A percentile compares a stretch with the other conserved stretches of the same genome.
Evolutionary conservation across 2,797 vertebrate genomes (phyloP).

Genomic region (Leptodactylus fallax): DNA sequence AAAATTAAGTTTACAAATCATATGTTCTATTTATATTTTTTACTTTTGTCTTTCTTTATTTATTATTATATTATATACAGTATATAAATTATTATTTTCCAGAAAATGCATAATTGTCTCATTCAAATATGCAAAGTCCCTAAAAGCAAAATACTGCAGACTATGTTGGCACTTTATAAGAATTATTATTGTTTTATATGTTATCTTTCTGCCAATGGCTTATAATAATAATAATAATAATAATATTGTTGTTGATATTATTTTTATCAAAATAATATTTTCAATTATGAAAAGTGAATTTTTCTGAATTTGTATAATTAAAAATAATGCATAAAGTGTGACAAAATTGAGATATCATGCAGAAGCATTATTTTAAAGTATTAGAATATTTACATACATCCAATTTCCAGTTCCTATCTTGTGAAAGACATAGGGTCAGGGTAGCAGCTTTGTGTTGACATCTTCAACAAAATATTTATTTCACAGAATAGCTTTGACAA

Average conservation of each 20-base stretch:
- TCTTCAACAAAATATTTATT: conserved; percentile 70
- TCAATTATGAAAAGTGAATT: background rate
- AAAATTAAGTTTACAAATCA: too few relatives aligned
- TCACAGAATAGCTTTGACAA: conserved; percentile 86
- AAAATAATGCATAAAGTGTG: background rate
- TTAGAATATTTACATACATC: conserved; percentile 31
- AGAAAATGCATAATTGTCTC: too few relatives aligned
- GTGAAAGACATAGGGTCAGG: conserved; percentile 54
- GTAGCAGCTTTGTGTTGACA: conserved; percentile 71
- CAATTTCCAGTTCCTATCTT: conserved; percentile 30
- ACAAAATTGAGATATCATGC: background rate
- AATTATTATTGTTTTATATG: background rate
- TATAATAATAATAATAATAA: too few relatives aligned
- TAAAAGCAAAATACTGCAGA: background rate
- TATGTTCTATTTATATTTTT: too few relatives aligned
- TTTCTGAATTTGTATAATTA: background rate
- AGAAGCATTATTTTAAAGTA: conserved; percentile 1
- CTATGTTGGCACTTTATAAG: background rate
- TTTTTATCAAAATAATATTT: background rate
- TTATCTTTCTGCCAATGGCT: background rate
- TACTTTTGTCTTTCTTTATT: too few relatives aligned
- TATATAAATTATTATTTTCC: too few relatives aligned
- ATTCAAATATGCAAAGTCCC: background rate
- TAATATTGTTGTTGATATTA: background rate
- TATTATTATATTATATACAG: too few relatives aligned